phyloP scores from a whole-genome alignment of 2,113 vertebrate genomes.

The Menura novaehollandiae region DNA sequence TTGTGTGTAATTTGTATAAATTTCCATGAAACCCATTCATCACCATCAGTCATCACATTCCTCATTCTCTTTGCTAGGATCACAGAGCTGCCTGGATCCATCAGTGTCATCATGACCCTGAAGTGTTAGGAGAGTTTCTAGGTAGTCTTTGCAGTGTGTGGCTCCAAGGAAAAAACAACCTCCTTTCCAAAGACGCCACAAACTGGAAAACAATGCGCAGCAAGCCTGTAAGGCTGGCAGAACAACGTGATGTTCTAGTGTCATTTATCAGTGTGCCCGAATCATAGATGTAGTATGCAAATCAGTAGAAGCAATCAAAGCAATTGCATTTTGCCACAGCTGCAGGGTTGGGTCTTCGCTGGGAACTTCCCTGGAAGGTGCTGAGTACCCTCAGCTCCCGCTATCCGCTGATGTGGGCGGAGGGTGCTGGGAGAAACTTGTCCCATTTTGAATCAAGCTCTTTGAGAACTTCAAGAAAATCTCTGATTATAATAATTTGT shows the following conservation, averaged over 20 bases:
- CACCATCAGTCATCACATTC: neutral
- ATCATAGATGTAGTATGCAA: slow-evolving; percentile 5
- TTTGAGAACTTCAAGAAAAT: slow-evolving; percentile 52
- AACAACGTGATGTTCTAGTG: neutral
- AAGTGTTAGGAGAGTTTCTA: neutral
- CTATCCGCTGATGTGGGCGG: neutral
- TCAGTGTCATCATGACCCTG: neutral
- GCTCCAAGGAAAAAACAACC: neutral
- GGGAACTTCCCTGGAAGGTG: neutral
- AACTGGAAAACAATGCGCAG: neutral
- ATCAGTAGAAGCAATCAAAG: slow-evolving; percentile 30
- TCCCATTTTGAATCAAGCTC: slow-evolving; percentile 33
- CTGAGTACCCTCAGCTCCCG: slow-evolving; percentile 19
- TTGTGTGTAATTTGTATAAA: neutral
- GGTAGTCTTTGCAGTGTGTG: neutral
- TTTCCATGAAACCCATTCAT: neutral
- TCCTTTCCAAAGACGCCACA: neutral
- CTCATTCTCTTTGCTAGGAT: neutral
- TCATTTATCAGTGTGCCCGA: neutral
- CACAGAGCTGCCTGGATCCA: neutral
- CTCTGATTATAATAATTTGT: slow-evolving; percentile 66
- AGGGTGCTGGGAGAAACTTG: slow-evolving; percentile 7
- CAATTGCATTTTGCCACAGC: slow-evolving; percentile 22
- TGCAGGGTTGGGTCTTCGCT: neutral
- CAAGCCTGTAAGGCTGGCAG: neutral